A percentile compares a stretch with the other conserved stretches of the same genome.
These are phyloP conservation scores for Scleropages formosus DNA, from an alignment of 2,797 vertebrate species.

Conservation along the genomic window DNA sequence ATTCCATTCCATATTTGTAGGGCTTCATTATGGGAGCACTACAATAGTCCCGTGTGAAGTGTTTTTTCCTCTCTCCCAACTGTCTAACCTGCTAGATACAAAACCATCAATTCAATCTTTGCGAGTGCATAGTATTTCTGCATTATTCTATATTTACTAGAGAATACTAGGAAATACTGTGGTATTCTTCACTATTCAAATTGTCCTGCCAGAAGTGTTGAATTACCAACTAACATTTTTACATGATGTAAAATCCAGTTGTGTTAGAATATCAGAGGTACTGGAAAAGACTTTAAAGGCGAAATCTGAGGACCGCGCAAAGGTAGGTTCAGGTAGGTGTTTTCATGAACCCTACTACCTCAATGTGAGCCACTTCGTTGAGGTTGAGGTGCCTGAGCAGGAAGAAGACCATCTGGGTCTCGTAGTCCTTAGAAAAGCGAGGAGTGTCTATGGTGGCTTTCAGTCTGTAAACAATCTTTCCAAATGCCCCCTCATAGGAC, in stretches of 20 bases:
- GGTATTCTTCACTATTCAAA: too few relatives aligned
- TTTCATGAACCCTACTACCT: constrained; percentile 65
- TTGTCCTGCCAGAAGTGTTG: too few relatives aligned
- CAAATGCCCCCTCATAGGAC: constrained; percentile 91
- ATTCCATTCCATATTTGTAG: too few relatives aligned
- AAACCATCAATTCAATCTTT: too few relatives aligned
- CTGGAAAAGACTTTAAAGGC: neutral
- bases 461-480: constrained; percentile 83
- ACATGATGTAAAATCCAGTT: neutral
- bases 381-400: constrained; percentile 84
- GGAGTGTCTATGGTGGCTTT: constrained; percentile 85
- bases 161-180: too few relatives aligned
- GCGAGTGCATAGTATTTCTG: too few relatives aligned
- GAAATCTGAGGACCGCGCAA: neutral
- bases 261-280: neutral
- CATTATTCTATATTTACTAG: too few relatives aligned
- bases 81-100: too few relatives aligned
- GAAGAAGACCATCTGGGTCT: constrained; percentile 77
- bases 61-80: too few relatives aligned
- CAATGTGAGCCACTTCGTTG: constrained; percentile 86
- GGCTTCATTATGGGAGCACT: too few relatives aligned
- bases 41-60: too few relatives aligned
- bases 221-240: too few relatives aligned
- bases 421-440: constrained; percentile 88
- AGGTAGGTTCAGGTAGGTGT: neutral